Conservation (phyloP, 2,113 vertebrate species). For the Bucco capensis region DNA sequence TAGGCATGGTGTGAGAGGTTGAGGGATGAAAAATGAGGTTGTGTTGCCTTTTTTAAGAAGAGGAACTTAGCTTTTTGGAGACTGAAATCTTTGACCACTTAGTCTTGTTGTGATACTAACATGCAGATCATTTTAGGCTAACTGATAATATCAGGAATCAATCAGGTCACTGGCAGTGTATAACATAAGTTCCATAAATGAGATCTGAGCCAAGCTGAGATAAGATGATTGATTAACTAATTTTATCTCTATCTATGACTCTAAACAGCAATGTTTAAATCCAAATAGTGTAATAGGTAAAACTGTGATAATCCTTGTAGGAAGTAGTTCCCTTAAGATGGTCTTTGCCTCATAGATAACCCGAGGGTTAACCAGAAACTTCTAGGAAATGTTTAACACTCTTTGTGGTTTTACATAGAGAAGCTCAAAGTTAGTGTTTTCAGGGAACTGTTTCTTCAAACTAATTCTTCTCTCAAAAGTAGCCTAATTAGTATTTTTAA, state of each 20-base stretch:
- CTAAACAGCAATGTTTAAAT: neutral
- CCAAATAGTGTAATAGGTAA: neutral
- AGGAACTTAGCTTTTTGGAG: neutral
- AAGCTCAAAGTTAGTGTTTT: neutral
- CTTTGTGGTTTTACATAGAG: neutral
- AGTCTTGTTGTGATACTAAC: neutral
- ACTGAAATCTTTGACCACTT: neutral
- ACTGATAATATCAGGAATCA: neutral
- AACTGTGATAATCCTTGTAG: neutral
- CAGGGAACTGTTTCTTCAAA: too few species aligned
- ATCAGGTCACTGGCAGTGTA: neutral
- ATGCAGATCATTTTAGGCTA: neutral
- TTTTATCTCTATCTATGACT: neutral
- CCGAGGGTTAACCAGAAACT: neutral
- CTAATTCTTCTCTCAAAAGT: neutral
- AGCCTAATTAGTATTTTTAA: neutral
- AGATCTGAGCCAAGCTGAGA: neutral
- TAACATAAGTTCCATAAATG: neutral
- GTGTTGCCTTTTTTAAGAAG: neutral
- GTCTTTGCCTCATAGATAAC: neutral
- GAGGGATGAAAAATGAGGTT: neutral
- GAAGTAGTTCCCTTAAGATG: neutral
- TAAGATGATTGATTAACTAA: neutral
- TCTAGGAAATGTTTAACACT: neutral
- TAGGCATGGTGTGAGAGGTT: constrained; percentile 50